Percentiles rank a stretch among this genome's conserved stretches.
Conservation (phyloP, 1,140 invertebrate species). For the Scaptomyza graminum region DNA sequence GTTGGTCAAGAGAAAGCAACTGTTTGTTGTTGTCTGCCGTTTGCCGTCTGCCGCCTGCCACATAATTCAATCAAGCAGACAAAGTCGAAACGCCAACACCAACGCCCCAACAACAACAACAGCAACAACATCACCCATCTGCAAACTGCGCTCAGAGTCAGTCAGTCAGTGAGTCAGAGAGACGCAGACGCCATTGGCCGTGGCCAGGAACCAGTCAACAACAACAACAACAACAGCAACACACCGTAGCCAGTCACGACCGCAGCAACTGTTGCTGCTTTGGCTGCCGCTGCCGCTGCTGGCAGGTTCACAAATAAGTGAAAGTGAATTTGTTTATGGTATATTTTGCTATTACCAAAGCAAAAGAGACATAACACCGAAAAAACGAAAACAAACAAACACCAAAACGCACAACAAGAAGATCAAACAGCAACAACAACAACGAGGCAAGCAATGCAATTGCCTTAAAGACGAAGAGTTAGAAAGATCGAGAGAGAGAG, state of each 20-base stretch:
- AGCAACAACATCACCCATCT: slow-evolving; percentile 14
- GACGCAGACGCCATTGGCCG: slow-evolving; percentile 38
- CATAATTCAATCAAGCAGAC: slow-evolving; percentile 63
- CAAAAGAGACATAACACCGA: slow-evolving; percentile 61
- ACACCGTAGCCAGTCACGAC: slow-evolving; percentile 27
- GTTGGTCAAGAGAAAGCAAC: slow-evolving; percentile 31
- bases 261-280: slow-evolving; percentile 17
- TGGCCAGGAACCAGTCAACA: slow-evolving; percentile 43
- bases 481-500: not conserved
- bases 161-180: slow-evolving; percentile 73
- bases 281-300: slow-evolving; percentile 3
- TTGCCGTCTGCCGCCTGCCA: slow-evolving; percentile 37
- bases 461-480: not conserved
- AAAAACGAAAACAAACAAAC: slow-evolving; percentile 25
- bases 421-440: slow-evolving; percentile 2
- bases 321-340: slow-evolving; percentile 82
- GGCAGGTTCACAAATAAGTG: slow-evolving; percentile 79
- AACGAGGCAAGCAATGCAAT: slow-evolving; percentile 19
- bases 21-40: slow-evolving; percentile 4
- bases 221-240: not conserved
- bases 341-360: slow-evolving; percentile 79
- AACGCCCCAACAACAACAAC: not conserved
- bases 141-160: slow-evolving; percentile 35
- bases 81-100: slow-evolving; percentile 37
- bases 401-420: not conserved